Percentiles rank a stretch among this genome's conserved stretches.
Evolutionary conservation across 2,888 invertebrate genomes (phyloP).

Genomic region (Physocephala rufipes): DNA sequence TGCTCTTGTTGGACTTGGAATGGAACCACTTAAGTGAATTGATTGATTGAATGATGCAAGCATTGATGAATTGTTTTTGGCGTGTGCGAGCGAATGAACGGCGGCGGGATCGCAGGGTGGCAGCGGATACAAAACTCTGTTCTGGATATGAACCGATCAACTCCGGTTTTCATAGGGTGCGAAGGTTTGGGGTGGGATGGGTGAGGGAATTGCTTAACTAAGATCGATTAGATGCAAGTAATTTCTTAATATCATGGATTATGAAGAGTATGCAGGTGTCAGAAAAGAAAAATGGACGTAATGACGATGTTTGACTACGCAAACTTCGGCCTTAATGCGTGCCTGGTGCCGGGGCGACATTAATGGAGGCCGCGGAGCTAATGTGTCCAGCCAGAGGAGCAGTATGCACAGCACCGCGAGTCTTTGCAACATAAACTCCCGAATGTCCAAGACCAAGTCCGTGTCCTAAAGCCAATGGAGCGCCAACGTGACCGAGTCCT

Average conservation of each 20-base stretch:
- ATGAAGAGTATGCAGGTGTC: slow-evolving; percentile 23
- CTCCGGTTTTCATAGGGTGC: slow-evolving; percentile 7
- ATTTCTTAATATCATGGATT: slow-evolving; percentile 10
- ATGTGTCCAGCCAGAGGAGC: slow-evolving; percentile 67
- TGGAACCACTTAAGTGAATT: too few relatives aligned
- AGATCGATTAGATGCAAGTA: slow-evolving; percentile 13
- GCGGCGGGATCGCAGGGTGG: slow-evolving; percentile 15
- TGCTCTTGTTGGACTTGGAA: slow-evolving; percentile 29
- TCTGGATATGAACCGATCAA: background rate
- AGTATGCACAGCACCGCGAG: slow-evolving; percentile 66
- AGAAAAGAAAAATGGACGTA: slow-evolving; percentile 3
- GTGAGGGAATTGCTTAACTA: slow-evolving; percentile 15
- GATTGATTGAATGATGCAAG: background rate
- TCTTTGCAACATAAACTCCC: slow-evolving; percentile 62
- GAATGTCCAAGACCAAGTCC: slow-evolving; percentile 42
- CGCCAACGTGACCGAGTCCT: slow-evolving; percentile 51
- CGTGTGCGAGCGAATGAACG: slow-evolving; percentile 27
- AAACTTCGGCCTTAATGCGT: slow-evolving; percentile 51
- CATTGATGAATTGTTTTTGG: slow-evolving; percentile 18
- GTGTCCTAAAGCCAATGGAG: slow-evolving; percentile 39
- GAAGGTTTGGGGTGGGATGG: background rate
- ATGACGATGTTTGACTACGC: slow-evolving; percentile 49
- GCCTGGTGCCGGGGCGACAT: slow-evolving; percentile 67
- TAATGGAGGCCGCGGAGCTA: slow-evolving; percentile 57
- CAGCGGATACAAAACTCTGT: slow-evolving; percentile 23